Percentiles rank a stretch among this genome's conserved stretches.
Evolutionary conservation across 1,140 invertebrate genomes (phyloP).

Genomic region (Conopomorpha cramerella): DNA sequence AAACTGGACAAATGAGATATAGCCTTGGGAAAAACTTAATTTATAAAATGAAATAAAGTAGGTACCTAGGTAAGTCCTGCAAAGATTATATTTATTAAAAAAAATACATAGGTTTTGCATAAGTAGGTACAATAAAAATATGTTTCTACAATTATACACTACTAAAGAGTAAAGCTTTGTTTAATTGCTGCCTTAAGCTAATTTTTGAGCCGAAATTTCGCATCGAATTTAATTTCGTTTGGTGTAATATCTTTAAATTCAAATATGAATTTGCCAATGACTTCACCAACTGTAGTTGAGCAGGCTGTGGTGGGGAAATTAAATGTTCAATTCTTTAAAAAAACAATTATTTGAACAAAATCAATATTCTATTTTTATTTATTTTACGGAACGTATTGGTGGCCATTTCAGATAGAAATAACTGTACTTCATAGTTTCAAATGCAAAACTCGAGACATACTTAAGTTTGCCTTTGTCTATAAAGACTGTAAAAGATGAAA

Average conservation of each 20-base stretch:
- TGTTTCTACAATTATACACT: background rate
- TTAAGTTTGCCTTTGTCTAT: background rate
- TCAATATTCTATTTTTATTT: background rate
- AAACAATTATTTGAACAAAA: background rate
- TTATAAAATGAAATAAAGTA: too few species aligned
- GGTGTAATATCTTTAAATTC: background rate
- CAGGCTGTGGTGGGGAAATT: background rate
- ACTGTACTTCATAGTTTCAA: background rate
- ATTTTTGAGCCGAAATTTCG: background rate
- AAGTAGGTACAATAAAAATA: background rate
- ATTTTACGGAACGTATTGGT: background rate
- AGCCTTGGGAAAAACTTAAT: too few species aligned
- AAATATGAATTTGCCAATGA: background rate
- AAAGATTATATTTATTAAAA: too few species aligned
- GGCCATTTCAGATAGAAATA: background rate
- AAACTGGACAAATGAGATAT: too few species aligned
- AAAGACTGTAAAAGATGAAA: background rate
- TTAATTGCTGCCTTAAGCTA: background rate
- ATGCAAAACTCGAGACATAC: background rate
- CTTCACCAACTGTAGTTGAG: background rate
- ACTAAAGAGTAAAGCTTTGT: background rate
- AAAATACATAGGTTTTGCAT: too few species aligned
- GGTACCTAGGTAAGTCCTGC: too few species aligned
- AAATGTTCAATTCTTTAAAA: background rate
- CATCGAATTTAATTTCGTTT: constrained; percentile 2